Percentiles rank a stretch among this genome's conserved stretches.
These are phyloP conservation scores for Prunella strophiata DNA, from an alignment of 2,797 vertebrate species.

Conservation along the genomic window DNA sequence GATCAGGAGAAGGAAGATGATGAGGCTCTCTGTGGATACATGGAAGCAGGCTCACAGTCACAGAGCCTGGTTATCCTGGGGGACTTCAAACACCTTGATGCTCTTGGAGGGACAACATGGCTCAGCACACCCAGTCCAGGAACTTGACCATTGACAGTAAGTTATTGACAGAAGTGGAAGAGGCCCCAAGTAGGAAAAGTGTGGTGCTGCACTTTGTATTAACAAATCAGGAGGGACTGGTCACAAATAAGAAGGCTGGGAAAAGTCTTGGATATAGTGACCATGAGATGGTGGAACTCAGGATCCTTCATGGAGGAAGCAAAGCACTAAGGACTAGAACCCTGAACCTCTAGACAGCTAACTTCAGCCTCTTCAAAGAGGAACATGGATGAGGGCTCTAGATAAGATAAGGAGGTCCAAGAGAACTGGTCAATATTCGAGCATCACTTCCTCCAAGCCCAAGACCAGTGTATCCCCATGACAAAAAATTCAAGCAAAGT, in stretches of 20 bases:
- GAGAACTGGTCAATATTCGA: background rate
- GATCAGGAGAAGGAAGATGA: background rate
- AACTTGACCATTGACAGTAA: background rate
- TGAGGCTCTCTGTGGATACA: background rate
- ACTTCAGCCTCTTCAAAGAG: background rate
- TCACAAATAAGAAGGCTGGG: background rate
- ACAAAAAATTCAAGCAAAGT: background rate
- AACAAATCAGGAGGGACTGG: background rate
- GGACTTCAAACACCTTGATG: background rate
- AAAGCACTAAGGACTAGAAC: background rate
- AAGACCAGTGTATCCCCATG: background rate
- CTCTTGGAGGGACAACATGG: background rate
- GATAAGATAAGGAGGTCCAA: background rate
- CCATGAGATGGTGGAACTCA: background rate
- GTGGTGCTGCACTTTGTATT: background rate
- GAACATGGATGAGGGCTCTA: background rate
- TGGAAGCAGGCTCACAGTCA: background rate
- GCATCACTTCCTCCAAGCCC: background rate
- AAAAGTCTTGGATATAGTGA: background rate
- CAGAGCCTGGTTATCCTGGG: background rate
- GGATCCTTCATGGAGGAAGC: background rate
- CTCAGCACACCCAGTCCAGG: background rate
- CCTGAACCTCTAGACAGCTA: background rate
- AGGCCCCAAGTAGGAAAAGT: background rate
- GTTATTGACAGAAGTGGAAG: background rate